Conservation (phyloP, 2,888 invertebrate species). For the Drosophila nr. perissopoda region DNA sequence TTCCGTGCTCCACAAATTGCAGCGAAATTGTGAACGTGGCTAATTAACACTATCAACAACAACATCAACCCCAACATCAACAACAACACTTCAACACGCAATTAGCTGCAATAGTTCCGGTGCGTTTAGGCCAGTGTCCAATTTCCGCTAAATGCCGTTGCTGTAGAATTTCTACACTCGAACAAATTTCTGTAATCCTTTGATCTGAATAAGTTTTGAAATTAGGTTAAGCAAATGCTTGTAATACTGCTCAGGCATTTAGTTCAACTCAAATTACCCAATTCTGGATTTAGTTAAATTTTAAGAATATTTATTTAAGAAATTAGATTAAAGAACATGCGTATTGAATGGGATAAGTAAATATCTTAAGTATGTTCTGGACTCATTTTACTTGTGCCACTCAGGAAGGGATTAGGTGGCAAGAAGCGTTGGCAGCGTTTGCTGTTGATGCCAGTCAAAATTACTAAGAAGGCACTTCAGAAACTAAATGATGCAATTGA, state of each 20-base stretch:
- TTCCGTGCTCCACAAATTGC: conserved; percentile 33
- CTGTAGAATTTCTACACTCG: neutral
- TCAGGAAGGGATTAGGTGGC: neutral
- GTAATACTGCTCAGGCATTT: neutral
- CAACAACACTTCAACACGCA: conserved; percentile 19
- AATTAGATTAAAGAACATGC: neutral
- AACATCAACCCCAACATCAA: conserved; percentile 11
- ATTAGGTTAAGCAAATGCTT: neutral
- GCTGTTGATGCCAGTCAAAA: neutral
- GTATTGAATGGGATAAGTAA: neutral
- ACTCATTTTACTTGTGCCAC: neutral
- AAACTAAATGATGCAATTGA: neutral
- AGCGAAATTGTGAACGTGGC: conserved; percentile 27
- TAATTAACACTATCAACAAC: conserved; percentile 46
- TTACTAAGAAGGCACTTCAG: neutral
- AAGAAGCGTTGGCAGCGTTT: neutral
- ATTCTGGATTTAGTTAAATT: neutral
- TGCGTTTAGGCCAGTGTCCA: conserved; percentile 4
- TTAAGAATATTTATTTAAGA: neutral
- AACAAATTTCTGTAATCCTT: neutral
- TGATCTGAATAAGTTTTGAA: neutral
- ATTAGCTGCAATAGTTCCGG: conserved; percentile 24
- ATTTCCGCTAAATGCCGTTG: conserved; percentile 32
- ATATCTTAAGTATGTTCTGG: neutral
- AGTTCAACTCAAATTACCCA: neutral